These are phyloP conservation scores for Regulus satrapa DNA, from an alignment of 2,113 vertebrate species.

Conservation along the genomic window DNA sequence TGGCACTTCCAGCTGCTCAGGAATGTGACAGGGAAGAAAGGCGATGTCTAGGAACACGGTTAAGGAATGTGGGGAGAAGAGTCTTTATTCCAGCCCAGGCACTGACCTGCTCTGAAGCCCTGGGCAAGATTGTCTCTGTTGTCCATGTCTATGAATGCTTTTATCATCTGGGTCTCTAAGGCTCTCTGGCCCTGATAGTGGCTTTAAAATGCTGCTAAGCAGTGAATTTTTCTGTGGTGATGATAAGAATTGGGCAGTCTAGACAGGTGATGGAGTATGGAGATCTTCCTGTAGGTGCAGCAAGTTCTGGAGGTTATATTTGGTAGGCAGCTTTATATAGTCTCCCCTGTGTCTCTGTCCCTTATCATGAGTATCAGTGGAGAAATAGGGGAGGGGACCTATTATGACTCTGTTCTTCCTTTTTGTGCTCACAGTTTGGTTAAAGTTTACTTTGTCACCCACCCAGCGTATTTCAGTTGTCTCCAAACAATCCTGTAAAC, in stretches of 20 bases:
- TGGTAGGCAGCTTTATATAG: neutral
- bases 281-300: neutral
- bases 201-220: neutral
- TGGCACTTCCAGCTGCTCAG: neutral
- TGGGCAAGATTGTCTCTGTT: neutral
- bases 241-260: neutral
- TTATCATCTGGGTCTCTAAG: neutral
- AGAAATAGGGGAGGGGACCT: neutral
- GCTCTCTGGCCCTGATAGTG: neutral
- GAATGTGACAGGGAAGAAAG: neutral
- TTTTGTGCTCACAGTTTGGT: neutral
- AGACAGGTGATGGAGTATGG: neutral
- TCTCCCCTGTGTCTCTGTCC: neutral
- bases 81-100: neutral
- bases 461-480: accelerated
- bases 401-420: neutral
- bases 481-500: neutral
- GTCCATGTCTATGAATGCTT: neutral
- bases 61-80: neutral
- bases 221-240: neutral
- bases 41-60: neutral
- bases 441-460: neutral
- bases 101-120: neutral
- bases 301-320: neutral
- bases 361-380: neutral